Base-by-base conservation (phyloP, 2,113 vertebrate species). In the Petromus typicus region DNA sequence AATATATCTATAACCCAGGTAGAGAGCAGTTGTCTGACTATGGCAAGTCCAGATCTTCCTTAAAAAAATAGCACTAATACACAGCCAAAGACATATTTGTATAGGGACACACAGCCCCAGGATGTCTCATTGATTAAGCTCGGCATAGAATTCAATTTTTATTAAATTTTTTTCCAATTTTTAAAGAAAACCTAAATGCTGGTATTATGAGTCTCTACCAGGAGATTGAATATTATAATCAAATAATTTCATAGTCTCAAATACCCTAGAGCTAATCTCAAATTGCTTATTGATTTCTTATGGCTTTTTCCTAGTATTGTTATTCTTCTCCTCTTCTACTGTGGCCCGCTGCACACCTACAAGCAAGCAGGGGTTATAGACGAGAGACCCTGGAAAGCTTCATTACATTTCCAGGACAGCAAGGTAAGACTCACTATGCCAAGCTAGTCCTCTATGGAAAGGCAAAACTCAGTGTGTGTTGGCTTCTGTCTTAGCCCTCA, bases 231-330 rank as follows among this genome's bases (percentile, higher is more conserved):
- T 71, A 73, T 43, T 89, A 78, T 86, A 95, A 83, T 94, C 59
- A 86, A 90, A 90, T 86, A 9, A 83, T 73, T 64, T 91, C 34
- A 80, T 88, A 66, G 25, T 56, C 59, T 84, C 82, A 83, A 91
- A 73, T 81, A 91, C 81, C 78, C 73, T 83, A 56, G 91, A 94
- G 45, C 59, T 92, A 73, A 81, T 92, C 16, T 20, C 34, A 86
- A 37, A 92, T 71, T 94, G 32, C 71, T 93, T 93, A 90, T 82
- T 89, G 63, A 76, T 90, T 96, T 43, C 1, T 81, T 66, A 63
- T 85, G 45, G 6, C 71, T 93, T 91, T 95, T 78, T 95, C 79
- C 63, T 82, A 22, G 14, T 92, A 45, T 69, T 78, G 13, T 87
- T 95, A 34, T 85, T 93, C 12, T 87, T 86, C 61, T 86, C 51